These are phyloP conservation scores for Brachionus paranguensis DNA, from an alignment of 1,140 invertebrate species.

Conservation along the genomic window DNA sequence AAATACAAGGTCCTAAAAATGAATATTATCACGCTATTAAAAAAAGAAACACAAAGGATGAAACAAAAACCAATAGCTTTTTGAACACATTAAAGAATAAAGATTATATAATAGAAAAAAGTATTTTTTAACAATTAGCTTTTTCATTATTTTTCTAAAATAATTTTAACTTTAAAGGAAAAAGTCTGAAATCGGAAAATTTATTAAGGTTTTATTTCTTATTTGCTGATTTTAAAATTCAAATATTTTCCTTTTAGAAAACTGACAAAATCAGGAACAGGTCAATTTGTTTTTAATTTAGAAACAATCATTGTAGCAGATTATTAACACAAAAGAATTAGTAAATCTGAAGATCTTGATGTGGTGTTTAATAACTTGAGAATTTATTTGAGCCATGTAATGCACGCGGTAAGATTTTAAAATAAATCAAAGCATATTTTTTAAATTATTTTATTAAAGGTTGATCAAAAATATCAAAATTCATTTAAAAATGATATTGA, in stretches of 20 bases:
- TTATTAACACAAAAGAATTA: neutral
- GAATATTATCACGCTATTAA: neutral
- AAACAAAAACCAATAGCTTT: neutral
- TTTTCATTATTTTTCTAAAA: neutral
- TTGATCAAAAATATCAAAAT: conserved; percentile 28
- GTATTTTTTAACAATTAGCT: neutral
- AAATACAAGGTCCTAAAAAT: neutral
- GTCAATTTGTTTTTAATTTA: neutral
- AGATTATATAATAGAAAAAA: neutral
- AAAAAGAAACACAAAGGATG: neutral
- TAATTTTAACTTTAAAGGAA: neutral
- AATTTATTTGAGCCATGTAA: conserved; percentile 2
- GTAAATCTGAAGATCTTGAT: neutral
- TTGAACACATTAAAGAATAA: neutral
- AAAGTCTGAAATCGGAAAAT: neutral
- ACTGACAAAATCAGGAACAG: neutral
- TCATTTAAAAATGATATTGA: neutral
- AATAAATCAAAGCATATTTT: neutral
- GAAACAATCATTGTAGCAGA: conserved; percentile 20
- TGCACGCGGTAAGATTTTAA: neutral
- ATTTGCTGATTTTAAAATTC: neutral
- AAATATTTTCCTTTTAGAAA: neutral
- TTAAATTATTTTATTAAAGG: neutral
- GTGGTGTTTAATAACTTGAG: neutral
- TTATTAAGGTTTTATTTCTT: neutral